Evolutionary conservation across 1,140 invertebrate species (phyloP), one percentile per base, ranked within the genome.

Genomic region (Euwallacea fornicatus): DNA sequence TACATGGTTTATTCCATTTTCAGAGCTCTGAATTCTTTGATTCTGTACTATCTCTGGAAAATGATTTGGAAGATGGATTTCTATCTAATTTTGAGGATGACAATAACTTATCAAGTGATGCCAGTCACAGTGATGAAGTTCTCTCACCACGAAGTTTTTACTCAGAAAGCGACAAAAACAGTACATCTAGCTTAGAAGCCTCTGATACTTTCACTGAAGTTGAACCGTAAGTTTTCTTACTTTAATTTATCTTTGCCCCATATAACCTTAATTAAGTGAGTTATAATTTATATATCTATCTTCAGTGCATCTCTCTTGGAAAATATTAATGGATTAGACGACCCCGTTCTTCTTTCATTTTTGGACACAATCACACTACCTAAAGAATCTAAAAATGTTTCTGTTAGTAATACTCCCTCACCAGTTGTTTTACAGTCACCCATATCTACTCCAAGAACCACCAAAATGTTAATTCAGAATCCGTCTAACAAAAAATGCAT

Each of bases 21-120:
- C 59, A 81, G 80, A 79, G 73, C 61, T 81, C 80, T 15, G 80
- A 81, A 13, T 81, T 81, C 67, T 81, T 81, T 61, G 79, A 81
- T 71, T 80, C 79, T 7, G 77, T 81, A 10, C 69, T 78, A 16
- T 81, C 77, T 6, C 61, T 81, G 75, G 78, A 81, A 76, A 78
- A 76, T 59, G 73, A 77, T 43, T 76, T 76, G 33, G 72, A 76
- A 71, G 72, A 76, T 72, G 61, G 69, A 56, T 74, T 78, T 62
- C 69, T 76, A 21, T 73, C 75, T 41, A 73, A 59, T 54, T 73
- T 76, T 50, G 74, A 74, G 11, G 77, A 79, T 60, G 77, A 77
- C 66, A 70, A 76, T 8, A 76, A 76, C 67, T n/a, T 76, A 15
- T 75, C 74, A 33, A 80, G 77, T 70, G 78, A 80, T 68, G 70